Conservation (phyloP, 2,888 invertebrate species). For the Metacarcinus magister region DNA sequence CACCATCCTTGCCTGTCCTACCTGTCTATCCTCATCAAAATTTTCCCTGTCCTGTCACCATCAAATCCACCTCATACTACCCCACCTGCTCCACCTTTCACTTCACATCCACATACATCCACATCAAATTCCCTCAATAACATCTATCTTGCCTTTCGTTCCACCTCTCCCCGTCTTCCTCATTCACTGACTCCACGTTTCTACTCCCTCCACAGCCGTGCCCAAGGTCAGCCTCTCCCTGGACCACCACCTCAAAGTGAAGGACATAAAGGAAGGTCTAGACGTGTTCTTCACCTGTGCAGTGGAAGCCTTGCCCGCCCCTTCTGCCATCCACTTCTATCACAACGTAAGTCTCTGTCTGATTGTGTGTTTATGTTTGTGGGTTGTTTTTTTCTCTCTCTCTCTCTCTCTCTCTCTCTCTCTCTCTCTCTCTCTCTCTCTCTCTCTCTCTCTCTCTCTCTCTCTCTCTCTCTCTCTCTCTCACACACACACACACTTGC, state of each 20-base stretch:
- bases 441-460: constrained; percentile 59
- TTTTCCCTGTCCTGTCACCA: neutral
- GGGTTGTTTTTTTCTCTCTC: neutral
- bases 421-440: constrained; percentile 53
- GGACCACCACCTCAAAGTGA: constrained; percentile 43
- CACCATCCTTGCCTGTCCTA: no score
- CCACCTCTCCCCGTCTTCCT: neutral
- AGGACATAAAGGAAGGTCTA: constrained; percentile 74
- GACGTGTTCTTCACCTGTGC: constrained; percentile 77
- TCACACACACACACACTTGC: neutral
- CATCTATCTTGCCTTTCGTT: neutral
- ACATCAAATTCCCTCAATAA: neutral
- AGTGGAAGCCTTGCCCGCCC: constrained; percentile 68
- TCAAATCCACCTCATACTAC: neutral
- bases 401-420: neutral
- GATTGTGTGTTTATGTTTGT: neutral
- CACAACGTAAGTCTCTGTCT: constrained; percentile 75
- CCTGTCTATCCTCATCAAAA: neutral
- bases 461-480: neutral
- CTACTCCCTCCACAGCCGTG: constrained; percentile 60
- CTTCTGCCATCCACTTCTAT: constrained; percentile 73
- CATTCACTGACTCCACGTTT: neutral
- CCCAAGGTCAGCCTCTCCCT: constrained; percentile 65
- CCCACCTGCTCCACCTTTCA: neutral
- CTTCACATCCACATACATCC: constrained; percentile 29